A percentile compares a stretch with the other conserved stretches of the same genome.
Conservation (phyloP, 2,888 invertebrate species). For the Hyposoter dolosus region DNA sequence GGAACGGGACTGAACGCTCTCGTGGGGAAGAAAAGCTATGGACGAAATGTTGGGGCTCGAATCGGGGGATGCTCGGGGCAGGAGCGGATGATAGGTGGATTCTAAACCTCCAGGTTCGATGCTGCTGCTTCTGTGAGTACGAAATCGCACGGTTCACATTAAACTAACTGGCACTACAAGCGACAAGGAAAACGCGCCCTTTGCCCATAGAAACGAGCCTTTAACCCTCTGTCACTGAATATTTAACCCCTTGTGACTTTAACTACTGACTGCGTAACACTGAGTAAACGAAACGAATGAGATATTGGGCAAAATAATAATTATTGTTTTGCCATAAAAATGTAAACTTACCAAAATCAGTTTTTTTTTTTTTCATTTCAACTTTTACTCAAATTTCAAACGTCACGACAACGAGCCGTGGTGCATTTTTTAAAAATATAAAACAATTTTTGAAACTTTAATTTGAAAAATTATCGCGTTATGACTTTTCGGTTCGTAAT, state of each 20-base stretch:
- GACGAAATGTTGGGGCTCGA: slow-evolving; percentile 63
- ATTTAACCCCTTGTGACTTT: slow-evolving; percentile 71
- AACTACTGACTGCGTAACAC: not conserved
- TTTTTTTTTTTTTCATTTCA: too few species aligned
- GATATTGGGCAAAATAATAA: not conserved
- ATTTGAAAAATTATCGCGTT: too few species aligned
- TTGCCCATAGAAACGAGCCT: slow-evolving; percentile 63
- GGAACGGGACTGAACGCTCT: slow-evolving; percentile 58
- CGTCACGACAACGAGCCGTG: too few species aligned
- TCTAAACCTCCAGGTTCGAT: slow-evolving; percentile 20
- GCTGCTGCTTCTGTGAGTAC: not conserved
- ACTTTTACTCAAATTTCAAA: too few species aligned
- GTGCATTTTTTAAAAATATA: too few species aligned
- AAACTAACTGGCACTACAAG: slow-evolving; percentile 30
- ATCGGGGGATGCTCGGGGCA: not conserved
- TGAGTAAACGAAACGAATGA: not conserved
- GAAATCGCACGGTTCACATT: slow-evolving; percentile 44
- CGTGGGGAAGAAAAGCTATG: slow-evolving; percentile 31
- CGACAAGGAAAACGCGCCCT: slow-evolving; percentile 43
- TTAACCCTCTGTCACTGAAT: slow-evolving; percentile 76
- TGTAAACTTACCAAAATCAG: not conserved
- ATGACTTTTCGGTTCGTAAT: too few species aligned
- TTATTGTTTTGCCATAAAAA: not conserved
- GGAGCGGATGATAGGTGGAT: slow-evolving; percentile 19
- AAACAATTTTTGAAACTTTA: too few species aligned